Conservation (phyloP, 2,888 invertebrate genomes). For the Pyrrhosoma nymphula region DNA sequence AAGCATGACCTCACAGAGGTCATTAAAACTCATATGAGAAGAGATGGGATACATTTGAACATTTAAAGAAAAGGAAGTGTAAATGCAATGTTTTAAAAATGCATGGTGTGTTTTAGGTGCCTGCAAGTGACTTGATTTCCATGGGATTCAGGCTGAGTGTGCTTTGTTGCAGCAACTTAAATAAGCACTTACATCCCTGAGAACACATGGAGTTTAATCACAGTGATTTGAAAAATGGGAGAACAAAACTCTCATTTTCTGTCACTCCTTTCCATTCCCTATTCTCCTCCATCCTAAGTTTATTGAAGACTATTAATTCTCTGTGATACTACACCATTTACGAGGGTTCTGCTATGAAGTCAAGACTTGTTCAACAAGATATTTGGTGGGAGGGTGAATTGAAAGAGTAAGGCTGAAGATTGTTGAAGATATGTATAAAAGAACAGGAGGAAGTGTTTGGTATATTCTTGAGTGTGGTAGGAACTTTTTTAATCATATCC, state of each 20-base stretch:
- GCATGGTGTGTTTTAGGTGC: constrained; percentile 41
- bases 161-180: constrained; percentile 1
- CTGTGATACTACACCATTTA: constrained; percentile 72
- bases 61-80: neutral
- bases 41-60: neutral
- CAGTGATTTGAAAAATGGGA: constrained; percentile 53
- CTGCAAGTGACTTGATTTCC: constrained; percentile 53
- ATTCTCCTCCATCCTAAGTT: constrained; percentile 65
- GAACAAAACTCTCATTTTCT: constrained; percentile 51
- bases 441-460: constrained; percentile 55
- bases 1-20: constrained; percentile 52
- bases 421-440: constrained; percentile 49
- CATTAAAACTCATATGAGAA: constrained; percentile 16
- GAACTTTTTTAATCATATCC: constrained; percentile 52
- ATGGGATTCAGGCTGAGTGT: neutral
- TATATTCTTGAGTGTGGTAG: constrained; percentile 65
- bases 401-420: constrained; percentile 62
- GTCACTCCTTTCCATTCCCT: constrained; percentile 64
- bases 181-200: constrained; percentile 38
- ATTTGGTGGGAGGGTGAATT: constrained; percentile 47
- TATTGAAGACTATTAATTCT: constrained; percentile 70
- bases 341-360: constrained; percentile 63
- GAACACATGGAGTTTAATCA: constrained; percentile 37
- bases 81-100: constrained; percentile 51
- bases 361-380: constrained; percentile 66